These are phyloP conservation scores for Leptodactylus fuscus DNA, from an alignment of 2,113 vertebrate species.

Conservation along the genomic window DNA sequence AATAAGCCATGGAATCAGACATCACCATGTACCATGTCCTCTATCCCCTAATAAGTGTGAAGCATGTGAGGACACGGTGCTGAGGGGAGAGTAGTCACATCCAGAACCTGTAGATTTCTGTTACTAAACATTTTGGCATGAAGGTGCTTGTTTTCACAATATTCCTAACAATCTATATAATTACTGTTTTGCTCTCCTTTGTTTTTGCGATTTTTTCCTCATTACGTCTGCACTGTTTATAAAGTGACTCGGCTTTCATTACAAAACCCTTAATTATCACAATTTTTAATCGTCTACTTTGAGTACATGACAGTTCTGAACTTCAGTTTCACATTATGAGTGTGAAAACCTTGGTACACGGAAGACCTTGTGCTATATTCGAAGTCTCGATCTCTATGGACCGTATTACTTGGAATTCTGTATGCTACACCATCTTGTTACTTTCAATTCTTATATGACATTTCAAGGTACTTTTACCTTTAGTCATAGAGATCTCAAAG, in stretches of 20 bases:
- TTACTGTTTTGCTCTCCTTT: conserved; percentile 24
- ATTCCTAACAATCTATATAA: conserved; percentile 29
- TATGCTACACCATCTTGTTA: too few relatives aligned
- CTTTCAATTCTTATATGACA: too few relatives aligned
- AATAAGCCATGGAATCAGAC: too few relatives aligned
- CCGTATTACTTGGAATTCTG: neutral
- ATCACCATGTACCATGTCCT: too few relatives aligned
- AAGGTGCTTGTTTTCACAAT: conserved; percentile 24
- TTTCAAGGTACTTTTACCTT: neutral
- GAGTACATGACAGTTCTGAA: conserved; percentile 7
- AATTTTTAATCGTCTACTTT: neutral
- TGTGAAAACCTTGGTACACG: neutral
- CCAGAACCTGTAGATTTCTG: neutral
- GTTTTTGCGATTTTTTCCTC: conserved; percentile 9
- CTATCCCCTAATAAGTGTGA: neutral
- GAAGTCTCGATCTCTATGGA: neutral
- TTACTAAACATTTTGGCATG: neutral
- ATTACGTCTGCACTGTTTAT: conserved; percentile 28
- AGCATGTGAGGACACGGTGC: too few relatives aligned
- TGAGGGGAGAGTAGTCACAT: neutral
- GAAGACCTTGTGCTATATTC: neutral
- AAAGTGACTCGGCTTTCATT: conserved; percentile 17
- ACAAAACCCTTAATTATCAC: conserved; percentile 28
- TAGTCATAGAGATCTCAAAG: neutral
- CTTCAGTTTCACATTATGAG: neutral